phyloP scores from a whole-genome alignment of 2,888 invertebrate genomes.

The Apodemia hepburni region DNA sequence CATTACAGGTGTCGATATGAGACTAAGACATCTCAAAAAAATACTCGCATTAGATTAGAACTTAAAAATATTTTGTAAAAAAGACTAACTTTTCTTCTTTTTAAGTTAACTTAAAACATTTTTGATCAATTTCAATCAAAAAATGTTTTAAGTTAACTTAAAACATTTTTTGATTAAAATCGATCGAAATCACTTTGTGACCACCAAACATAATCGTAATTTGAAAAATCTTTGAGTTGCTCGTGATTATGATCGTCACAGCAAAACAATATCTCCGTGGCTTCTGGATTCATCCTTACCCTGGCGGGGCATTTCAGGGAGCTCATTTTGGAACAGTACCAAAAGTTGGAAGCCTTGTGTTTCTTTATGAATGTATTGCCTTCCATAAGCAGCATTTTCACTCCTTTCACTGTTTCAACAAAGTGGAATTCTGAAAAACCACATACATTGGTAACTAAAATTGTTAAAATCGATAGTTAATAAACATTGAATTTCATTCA shows the following conservation, averaged over 20 bases:
- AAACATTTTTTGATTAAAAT: background rate
- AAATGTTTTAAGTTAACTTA: background rate
- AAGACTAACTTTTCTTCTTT: too few species aligned
- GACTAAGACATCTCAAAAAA: too few species aligned
- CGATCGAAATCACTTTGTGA: background rate
- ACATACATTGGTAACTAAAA: background rate
- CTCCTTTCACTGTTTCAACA: conserved; percentile 26
- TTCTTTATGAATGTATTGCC: conserved; percentile 29
- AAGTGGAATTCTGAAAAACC: conserved; percentile 20
- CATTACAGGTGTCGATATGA: too few species aligned
- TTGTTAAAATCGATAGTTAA: too few species aligned
- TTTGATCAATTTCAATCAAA: too few species aligned
- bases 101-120: background rate
- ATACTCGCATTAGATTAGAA: too few species aligned
- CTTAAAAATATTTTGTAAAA: too few species aligned
- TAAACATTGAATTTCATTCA: too few species aligned
- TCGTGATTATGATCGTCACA: background rate
- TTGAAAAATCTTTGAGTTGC: background rate
- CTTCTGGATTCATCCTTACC: conserved; percentile 22
- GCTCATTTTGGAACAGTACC: conserved; percentile 31
- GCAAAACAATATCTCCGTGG: background rate
- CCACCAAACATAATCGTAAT: background rate
- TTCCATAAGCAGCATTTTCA: conserved; percentile 25
- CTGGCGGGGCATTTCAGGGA: conserved; percentile 42
- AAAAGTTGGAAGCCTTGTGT: conserved; percentile 23